phyloP scores from a whole-genome alignment of 2,797 vertebrate species.

The Enteromius unitaeniatus region DNA sequence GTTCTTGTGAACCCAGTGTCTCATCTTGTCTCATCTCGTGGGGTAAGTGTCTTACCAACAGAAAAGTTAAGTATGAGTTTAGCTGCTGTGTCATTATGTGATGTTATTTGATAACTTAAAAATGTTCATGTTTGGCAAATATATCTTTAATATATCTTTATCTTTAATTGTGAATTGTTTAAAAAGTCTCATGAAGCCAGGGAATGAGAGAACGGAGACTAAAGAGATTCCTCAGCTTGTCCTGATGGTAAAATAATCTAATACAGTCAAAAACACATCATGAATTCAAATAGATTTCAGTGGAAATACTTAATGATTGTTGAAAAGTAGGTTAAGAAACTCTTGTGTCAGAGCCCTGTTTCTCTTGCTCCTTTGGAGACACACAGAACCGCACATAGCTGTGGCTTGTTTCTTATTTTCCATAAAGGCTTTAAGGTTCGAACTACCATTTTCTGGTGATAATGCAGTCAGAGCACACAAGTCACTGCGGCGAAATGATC shows the following conservation, averaged over 20 bases:
- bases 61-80: slow-evolving; percentile 65
- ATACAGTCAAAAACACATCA: neutral
- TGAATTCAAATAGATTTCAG: slow-evolving; percentile 9
- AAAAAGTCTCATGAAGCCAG: neutral
- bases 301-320: neutral
- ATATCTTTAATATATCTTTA: neutral
- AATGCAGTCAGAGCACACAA: slow-evolving; percentile 14
- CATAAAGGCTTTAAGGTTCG: slow-evolving; percentile 2
- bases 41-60: slow-evolving; percentile 23
- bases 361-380: neutral
- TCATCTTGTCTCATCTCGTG: no score
- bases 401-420: slow-evolving; percentile 10
- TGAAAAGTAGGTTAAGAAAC: slow-evolving; percentile 33
- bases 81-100: slow-evolving; percentile 26
- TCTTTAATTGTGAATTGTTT: neutral
- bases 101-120: neutral
- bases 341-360: slow-evolving; percentile 8
- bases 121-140: neutral
- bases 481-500: slow-evolving; percentile 25
- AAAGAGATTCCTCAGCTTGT: neutral
- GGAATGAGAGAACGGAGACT: neutral
- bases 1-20: no score
- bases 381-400: neutral
- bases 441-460: slow-evolving; percentile 66
- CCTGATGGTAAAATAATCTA: neutral